These are phyloP conservation scores for Gobio occitaniae DNA, from an alignment of 2,797 vertebrate species.

Conservation along the genomic window DNA sequence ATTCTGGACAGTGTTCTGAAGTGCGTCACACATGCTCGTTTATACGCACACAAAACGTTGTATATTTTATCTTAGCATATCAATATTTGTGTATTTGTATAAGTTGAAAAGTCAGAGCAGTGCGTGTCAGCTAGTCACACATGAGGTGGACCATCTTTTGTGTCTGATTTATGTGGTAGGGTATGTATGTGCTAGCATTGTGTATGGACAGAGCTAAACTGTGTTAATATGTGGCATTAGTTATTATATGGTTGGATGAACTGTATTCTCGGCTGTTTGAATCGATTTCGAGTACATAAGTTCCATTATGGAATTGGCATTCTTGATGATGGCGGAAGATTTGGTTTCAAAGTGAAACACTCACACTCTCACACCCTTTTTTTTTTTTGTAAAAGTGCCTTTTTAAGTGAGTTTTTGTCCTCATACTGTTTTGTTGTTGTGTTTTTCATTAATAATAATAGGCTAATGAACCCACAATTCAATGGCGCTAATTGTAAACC, in stretches of 20 bases:
- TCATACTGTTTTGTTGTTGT: no score
- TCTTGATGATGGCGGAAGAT: background rate
- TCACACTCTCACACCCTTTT: no score
- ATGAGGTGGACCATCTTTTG: slow-evolving; percentile 2
- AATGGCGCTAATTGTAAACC: no score
- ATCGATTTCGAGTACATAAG: background rate
- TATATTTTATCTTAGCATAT: slow-evolving; percentile 19
- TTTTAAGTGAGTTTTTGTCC: no score
- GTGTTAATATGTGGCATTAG: background rate
- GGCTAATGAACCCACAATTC: no score
- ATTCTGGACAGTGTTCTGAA: slow-evolving; percentile 29
- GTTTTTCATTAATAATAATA: no score
- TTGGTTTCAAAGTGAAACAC: no score
- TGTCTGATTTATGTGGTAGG: background rate
- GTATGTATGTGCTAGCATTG: background rate
- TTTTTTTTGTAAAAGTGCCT: no score
- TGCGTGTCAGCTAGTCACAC: slow-evolving; percentile 8
- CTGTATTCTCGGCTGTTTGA: background rate
- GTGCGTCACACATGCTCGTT: slow-evolving; percentile 13
- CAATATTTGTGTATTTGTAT: background rate
- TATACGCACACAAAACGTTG: slow-evolving; percentile 16
- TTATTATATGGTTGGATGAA: background rate
- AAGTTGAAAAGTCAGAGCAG: background rate
- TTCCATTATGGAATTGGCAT: background rate
- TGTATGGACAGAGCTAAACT: background rate